Evolutionary conservation across 2,797 vertebrate species (phyloP), one percentile per base, ranked within the genome.

Genomic region (Melanotaenia trifasciata): DNA sequence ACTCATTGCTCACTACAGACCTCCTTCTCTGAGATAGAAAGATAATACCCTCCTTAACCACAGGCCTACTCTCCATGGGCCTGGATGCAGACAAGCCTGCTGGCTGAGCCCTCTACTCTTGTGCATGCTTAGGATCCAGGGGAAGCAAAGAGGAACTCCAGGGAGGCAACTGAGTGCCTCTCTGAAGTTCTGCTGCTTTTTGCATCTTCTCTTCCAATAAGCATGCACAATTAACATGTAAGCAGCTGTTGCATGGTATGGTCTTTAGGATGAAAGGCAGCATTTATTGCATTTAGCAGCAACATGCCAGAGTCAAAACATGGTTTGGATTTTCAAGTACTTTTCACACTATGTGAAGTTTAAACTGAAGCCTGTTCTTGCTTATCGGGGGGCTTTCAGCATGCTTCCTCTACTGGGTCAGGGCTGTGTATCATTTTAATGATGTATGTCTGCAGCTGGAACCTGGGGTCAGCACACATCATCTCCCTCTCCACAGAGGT

Each of bases 401-500:
- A 54, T 40, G 45, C 68, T 68, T 83, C 53, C 65, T 84, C 70
- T 51, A 1, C 77, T 74, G 53, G 62, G 57, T 84, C 61, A 66
- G 30, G 36, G 60, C 67, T 5, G 16, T 85, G 76, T 59, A 70
- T 88, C 74, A 86, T 80, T 81, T 86, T 83, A 71, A 84, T 4
- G 12, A 60, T 69, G 50, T 89, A 76, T 89, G 78, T 89, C 84
- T 24, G 6, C 88, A 97, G 96, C 92, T 97, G 96, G 96, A 94
- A 98, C 66, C 62, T 96, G 30, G 96, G 96, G 18, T 91, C 95
- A 0, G 96, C 93, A 1, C 97, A 97, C 82, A 94, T 97, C 90
- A 91, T 98, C 90, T 96, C 96, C 40, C 89, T 97, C 81, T 97
- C 96, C 86, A 97, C 96, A 0, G 96, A 98, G 81, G 96, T 97